Evolutionary conservation across 2,797 vertebrate species (phyloP).

Genomic region (Heliangelus exortis): DNA sequence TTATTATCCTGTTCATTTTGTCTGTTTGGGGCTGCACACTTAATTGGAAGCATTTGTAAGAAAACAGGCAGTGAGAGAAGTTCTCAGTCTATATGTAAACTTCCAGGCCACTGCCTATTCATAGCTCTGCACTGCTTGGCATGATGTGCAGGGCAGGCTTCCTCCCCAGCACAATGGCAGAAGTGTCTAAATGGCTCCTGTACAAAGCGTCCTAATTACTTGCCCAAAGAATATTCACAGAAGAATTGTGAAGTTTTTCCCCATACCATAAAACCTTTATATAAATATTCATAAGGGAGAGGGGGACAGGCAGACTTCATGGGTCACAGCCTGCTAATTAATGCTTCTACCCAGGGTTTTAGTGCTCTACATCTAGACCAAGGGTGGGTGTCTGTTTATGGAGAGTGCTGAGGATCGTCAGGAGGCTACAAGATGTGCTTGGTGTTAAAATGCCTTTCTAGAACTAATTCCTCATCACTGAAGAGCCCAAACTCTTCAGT

Average conservation of each 20-base stretch:
- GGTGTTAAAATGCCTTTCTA: not conserved
- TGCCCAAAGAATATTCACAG: not conserved
- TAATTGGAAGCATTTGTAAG: not conserved
- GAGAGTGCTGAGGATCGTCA: not conserved
- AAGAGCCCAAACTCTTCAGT: not conserved
- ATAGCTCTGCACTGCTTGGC: not conserved
- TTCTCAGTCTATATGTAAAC: not conserved
- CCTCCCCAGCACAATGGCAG: not conserved
- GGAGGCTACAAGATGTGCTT: not conserved
- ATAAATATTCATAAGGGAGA: constrained; percentile 37
- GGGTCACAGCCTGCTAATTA: constrained; percentile 18
- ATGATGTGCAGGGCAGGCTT: not conserved
- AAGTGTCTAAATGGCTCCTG: not conserved
- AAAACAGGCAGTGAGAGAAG: not conserved
- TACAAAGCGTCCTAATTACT: constrained; percentile 13
- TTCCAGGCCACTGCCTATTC: not conserved
- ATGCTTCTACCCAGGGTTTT: not conserved
- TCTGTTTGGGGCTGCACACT: not conserved
- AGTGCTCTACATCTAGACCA: not conserved
- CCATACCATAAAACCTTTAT: constrained; percentile 2
- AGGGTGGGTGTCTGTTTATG: not conserved
- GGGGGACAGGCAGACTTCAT: not conserved
- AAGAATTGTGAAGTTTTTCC: constrained; percentile 33
- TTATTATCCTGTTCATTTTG: not conserved
- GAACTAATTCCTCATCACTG: not conserved